Evolutionary conservation across 1,140 invertebrate species (phyloP).

Genomic region (Pseudomyrmex sp.): DNA sequence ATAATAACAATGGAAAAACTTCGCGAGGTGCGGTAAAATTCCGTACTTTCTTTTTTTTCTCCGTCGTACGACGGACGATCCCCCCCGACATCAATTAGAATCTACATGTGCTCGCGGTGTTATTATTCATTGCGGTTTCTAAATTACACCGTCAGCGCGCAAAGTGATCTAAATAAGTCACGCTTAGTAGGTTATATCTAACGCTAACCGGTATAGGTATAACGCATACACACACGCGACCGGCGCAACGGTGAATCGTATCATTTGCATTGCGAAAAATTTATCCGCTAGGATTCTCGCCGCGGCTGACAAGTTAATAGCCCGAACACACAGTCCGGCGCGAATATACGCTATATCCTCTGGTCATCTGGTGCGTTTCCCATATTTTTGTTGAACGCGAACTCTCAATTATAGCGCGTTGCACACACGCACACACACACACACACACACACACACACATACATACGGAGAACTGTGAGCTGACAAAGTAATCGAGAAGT

Average conservation of each 20-base stretch:
- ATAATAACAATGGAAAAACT: not conserved
- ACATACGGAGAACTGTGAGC: not conserved
- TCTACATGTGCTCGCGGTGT: constrained; percentile 16
- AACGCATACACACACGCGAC: constrained; percentile 39
- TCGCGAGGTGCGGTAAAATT: not conserved
- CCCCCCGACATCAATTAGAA: constrained; percentile 39
- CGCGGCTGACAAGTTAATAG: constrained; percentile 51
- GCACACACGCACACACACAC: too few relatives aligned
- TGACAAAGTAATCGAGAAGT: constrained; percentile 41
- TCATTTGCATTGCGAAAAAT: constrained; percentile 58
- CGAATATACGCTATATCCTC: constrained; percentile 35
- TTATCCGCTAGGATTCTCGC: constrained; percentile 42
- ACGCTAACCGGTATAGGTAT: constrained; percentile 43
- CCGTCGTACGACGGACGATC: not conserved
- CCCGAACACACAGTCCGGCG: constrained; percentile 14
- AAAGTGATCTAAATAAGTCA: constrained; percentile 61
- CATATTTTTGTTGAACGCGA: constrained; percentile 26
- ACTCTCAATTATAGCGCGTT: constrained; percentile 25
- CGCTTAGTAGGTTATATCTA: constrained; percentile 52
- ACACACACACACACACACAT: too few relatives aligned
- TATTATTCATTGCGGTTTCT: constrained; percentile 58
- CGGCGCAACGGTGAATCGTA: constrained; percentile 50
- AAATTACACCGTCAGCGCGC: constrained; percentile 56
- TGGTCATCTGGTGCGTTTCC: constrained; percentile 42
- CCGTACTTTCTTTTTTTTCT: not conserved